These are phyloP conservation scores for Chrosomus eos DNA, from an alignment of 2,797 vertebrate species.

Conservation along the genomic window DNA sequence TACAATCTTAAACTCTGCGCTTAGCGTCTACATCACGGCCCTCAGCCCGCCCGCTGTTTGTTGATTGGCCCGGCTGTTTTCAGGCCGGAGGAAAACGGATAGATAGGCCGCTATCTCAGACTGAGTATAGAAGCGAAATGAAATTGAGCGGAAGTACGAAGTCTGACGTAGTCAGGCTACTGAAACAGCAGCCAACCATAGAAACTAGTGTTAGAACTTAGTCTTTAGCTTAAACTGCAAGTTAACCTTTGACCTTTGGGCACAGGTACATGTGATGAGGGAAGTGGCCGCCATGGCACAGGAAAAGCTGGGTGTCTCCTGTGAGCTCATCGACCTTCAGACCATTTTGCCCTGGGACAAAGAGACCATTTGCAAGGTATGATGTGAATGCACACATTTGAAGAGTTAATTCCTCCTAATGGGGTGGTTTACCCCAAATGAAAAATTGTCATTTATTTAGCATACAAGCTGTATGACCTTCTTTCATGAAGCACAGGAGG, in stretches of 20 bases:
- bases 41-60: no score
- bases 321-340: conserved; percentile 94
- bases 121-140: no score
- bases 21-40: no score
- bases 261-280: conserved; percentile 91
- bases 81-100: no score
- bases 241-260: not conserved
- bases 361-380: conserved; percentile 95
- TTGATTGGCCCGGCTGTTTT: no score
- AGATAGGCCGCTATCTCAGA: no score
- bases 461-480: not conserved
- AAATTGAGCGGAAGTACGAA: no score
- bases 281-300: conserved; percentile 95
- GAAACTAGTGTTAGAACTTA: not conserved
- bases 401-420: no score
- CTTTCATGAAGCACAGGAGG: not conserved
- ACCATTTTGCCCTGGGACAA: conserved; percentile 96
- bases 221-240: not conserved
- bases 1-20: no score
- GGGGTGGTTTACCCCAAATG: not conserved
- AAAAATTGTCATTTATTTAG: no score
- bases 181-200: not conserved
- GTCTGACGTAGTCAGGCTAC: no score
- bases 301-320: conserved; percentile 97
- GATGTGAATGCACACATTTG: not conserved